Evolutionary conservation across 2,797 vertebrate species (phyloP).

Genomic region (Malacoctenus gilli): DNA sequence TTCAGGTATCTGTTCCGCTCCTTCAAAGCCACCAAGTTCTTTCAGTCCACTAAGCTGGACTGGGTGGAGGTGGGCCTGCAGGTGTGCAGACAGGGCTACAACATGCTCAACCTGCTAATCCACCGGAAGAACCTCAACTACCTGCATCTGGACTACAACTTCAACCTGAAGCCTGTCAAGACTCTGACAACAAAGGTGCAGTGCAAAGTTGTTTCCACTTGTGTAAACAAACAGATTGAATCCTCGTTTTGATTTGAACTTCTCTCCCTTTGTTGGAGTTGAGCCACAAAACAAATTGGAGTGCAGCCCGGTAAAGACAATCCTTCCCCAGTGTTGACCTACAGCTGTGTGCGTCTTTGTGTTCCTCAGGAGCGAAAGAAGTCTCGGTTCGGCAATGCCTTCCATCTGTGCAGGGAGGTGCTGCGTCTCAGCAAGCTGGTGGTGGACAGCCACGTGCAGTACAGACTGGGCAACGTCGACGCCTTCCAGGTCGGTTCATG

Average conservation of each 20-base stretch:
- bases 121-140: constrained; percentile 99
- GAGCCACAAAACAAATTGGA: too few relatives aligned
- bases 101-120: constrained; percentile 99
- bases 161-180: constrained; percentile 98
- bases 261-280: too few relatives aligned
- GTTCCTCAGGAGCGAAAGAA: constrained; percentile 92
- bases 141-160: constrained; percentile 98
- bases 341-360: constrained; percentile 1
- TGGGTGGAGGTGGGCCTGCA: constrained; percentile 99
- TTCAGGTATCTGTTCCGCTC: constrained; percentile 97
- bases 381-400: constrained; percentile 97
- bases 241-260: too few relatives aligned
- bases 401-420: constrained; percentile 97
- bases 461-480: constrained; percentile 97
- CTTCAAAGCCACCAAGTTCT: constrained; percentile 99
- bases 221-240: too few relatives aligned
- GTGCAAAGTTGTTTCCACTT: too few relatives aligned
- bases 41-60: constrained; percentile 98
- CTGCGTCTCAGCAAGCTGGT: constrained; percentile 96
- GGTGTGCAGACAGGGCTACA: constrained; percentile 98
- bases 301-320: too few relatives aligned
- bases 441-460: constrained; percentile 98
- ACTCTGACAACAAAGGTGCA: constrained; percentile 97
- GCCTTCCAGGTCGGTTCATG: constrained; percentile 94
- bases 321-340: neutral